A percentile compares a stretch with the other conserved stretches of the same genome.
Evolutionary conservation across 2,888 invertebrate species (phyloP).

Genomic region (Tetropium fuscum): DNA sequence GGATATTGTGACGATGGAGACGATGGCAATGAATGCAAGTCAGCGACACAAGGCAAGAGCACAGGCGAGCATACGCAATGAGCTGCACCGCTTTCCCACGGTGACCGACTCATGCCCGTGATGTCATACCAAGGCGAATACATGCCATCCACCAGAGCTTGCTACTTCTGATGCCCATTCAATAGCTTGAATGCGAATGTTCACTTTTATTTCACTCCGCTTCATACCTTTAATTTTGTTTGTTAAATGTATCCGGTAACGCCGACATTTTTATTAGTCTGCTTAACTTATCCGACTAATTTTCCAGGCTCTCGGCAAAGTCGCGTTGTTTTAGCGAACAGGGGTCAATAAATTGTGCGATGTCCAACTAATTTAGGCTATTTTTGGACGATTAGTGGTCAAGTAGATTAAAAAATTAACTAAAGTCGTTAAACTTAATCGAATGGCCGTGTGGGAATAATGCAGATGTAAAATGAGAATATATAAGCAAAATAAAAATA

Average conservation of each 20-base stretch:
- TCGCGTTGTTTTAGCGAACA: too few relatives aligned
- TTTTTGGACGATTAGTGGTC: too few relatives aligned
- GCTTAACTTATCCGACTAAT: not conserved
- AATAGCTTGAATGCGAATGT: constrained; percentile 17
- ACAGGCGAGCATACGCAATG: constrained; percentile 57
- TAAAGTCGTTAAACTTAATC: too few relatives aligned
- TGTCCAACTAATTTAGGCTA: too few relatives aligned
- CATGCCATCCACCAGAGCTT: constrained; percentile 23
- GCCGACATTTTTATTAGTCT: constrained; percentile 1
- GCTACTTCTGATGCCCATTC: constrained; percentile 19
- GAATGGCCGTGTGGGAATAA: too few relatives aligned
- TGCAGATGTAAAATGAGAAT: too few relatives aligned
- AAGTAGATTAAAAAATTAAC: too few relatives aligned
- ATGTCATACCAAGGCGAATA: constrained; percentile 56
- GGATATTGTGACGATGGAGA: constrained; percentile 45
- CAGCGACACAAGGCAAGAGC: constrained; percentile 51
- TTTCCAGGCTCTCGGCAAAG: not conserved
- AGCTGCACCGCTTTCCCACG: constrained; percentile 62
- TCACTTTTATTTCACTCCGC: constrained; percentile 9
- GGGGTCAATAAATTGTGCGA: too few relatives aligned
- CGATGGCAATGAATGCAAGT: constrained; percentile 54
- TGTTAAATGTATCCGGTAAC: not conserved
- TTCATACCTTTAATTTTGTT: constrained; percentile 1
- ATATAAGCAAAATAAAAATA: too few relatives aligned
- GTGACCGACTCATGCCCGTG: constrained; percentile 62